Evolutionary conservation across 2,888 invertebrate genomes (phyloP).

Genomic region (Salpingus planirostris): DNA sequence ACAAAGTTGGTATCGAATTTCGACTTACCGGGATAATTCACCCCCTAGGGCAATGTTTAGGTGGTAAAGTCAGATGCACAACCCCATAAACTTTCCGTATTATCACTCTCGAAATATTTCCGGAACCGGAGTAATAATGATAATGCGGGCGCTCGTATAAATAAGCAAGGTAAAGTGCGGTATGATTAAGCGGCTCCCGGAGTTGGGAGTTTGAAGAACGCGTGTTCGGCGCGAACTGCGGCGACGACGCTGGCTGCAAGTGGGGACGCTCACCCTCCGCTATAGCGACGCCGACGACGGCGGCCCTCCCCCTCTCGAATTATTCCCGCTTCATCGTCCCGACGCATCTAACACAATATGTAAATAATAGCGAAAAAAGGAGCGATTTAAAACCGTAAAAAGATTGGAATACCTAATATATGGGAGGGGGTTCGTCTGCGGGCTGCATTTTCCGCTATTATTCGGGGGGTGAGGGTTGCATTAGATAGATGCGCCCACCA

Average conservation of each 20-base stretch:
- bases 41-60: too few relatives aligned
- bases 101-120: too few relatives aligned
- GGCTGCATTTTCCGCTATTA: conserved; percentile 1
- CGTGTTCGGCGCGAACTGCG: conserved; percentile 23
- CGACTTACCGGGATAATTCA: conserved; percentile 1
- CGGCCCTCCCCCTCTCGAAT: conserved; percentile 13
- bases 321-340: conserved; percentile 17
- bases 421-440: background rate
- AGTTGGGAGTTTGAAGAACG: conserved; percentile 24
- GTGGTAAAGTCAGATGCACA: too few relatives aligned
- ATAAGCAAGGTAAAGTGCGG: too few relatives aligned
- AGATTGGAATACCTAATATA: background rate
- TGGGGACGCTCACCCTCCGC: conserved; percentile 22
- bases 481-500: background rate
- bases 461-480: background rate
- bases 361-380: conserved; percentile 14
- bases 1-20: too few relatives aligned
- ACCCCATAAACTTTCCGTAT: too few relatives aligned
- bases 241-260: conserved; percentile 17
- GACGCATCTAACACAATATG: conserved; percentile 20
- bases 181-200: too few relatives aligned
- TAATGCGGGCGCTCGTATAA: too few relatives aligned
- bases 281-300: conserved; percentile 14
- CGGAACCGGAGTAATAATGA: too few relatives aligned
- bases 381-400: too few relatives aligned